phyloP scores from a whole-genome alignment of 2,113 vertebrate genomes.

The Merops nubicus region DNA sequence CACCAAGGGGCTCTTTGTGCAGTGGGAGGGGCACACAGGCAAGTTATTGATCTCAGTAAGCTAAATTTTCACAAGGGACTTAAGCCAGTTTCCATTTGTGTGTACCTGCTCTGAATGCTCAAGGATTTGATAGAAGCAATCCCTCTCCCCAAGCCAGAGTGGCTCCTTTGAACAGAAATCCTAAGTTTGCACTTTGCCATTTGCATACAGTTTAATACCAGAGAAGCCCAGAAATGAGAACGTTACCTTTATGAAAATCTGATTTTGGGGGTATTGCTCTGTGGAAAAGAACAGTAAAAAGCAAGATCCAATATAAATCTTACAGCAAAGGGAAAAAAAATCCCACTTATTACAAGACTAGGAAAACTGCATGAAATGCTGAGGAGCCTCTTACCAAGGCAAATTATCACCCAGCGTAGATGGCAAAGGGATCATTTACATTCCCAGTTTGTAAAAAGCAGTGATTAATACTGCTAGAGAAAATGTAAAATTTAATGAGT shows the following conservation, averaged over 20 bases:
- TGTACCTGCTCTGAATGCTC: background rate
- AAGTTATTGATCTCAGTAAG: background rate
- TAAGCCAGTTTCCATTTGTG: background rate
- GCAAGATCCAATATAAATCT: background rate
- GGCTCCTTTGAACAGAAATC: background rate
- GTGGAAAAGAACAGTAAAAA: background rate
- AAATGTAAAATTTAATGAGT: constrained; percentile 46
- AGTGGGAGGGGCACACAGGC: fast-evolving
- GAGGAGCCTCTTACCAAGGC: background rate
- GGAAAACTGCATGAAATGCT: background rate
- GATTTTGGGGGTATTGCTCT: background rate
- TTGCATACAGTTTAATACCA: background rate
- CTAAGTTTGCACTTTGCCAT: background rate
- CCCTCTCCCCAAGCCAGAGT: background rate
- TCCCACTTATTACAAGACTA: background rate
- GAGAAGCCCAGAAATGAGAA: background rate
- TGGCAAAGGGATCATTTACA: constrained; percentile 37
- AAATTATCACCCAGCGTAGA: background rate
- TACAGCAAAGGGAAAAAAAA: background rate
- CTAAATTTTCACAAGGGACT: background rate
- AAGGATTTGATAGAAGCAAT: background rate
- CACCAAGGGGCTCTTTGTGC: background rate
- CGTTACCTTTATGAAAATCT: background rate
- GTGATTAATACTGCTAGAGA: constrained; percentile 37
- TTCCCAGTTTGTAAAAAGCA: constrained; percentile 5